Conservation (phyloP, 2,113 vertebrate genomes). For the Trachemys scripta region DNA sequence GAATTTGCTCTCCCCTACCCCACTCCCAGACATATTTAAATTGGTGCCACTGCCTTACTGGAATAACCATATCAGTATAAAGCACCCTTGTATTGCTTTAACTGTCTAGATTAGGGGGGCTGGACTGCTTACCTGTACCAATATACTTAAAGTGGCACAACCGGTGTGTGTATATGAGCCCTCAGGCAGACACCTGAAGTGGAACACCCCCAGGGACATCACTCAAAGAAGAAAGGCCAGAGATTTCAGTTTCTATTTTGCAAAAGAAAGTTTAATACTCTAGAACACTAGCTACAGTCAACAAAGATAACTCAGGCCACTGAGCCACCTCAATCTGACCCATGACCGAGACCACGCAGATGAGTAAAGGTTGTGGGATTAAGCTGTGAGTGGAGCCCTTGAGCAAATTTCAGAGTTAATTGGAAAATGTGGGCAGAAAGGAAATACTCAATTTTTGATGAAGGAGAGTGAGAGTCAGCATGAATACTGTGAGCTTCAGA, state of each 20-base stretch:
- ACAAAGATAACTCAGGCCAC: not conserved
- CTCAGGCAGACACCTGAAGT: not conserved
- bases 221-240: not conserved
- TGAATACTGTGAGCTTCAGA: not conserved
- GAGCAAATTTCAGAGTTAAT: constrained; percentile 13
- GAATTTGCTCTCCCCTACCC: no score
- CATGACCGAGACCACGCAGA: not conserved
- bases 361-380: not conserved
- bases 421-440: constrained; percentile 20
- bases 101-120: not conserved
- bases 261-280: not conserved
- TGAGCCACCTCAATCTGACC: not conserved
- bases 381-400: constrained; percentile 13
- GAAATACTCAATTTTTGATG: constrained; percentile 14
- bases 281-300: not conserved
- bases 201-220: no score
- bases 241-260: not conserved
- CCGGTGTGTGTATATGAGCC: not conserved
- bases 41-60: not conserved
- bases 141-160: not conserved
- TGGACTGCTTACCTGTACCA: not conserved
- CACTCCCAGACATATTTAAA: not conserved
- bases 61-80: not conserved
- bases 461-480: not conserved
- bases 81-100: not conserved